Evolutionary conservation across 2,797 vertebrate genomes (phyloP).

Genomic region (Harpagifer antarcticus): DNA sequence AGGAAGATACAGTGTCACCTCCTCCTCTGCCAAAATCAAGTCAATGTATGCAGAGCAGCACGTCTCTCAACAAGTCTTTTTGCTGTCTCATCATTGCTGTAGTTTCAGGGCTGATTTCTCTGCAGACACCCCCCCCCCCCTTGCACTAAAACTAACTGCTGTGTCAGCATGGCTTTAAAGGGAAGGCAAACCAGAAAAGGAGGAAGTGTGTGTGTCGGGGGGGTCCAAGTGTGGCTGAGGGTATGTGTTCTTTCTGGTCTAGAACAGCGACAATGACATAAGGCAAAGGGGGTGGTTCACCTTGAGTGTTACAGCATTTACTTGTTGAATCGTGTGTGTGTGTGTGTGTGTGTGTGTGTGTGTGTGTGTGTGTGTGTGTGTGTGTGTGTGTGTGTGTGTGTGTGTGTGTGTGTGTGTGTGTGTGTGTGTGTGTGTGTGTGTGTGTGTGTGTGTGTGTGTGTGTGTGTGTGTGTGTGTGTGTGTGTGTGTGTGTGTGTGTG

Average conservation of each 20-base stretch:
- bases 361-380: too few relatives aligned
- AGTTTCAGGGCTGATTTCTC: constrained; percentile 46
- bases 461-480: constrained; percentile 6
- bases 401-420: constrained; percentile 7
- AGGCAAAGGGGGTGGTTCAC: not conserved
- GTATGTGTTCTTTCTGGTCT: too few relatives aligned
- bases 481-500: too few relatives aligned
- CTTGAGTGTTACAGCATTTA: too few relatives aligned
- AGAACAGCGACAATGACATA: not conserved
- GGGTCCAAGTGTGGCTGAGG: too few relatives aligned
- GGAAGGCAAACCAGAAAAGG: constrained; percentile 55
- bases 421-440: constrained; percentile 14
- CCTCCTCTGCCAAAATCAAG: constrained; percentile 15
- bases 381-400: not conserved
- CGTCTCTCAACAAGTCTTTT: constrained; percentile 29
- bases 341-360: too few relatives aligned
- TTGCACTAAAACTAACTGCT: constrained; percentile 2
- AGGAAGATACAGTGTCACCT: constrained; percentile 12
- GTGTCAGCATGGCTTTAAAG: constrained; percentile 57
- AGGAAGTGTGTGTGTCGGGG: constrained; percentile 7
- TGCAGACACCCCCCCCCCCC: constrained; percentile 2
- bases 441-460: not conserved
- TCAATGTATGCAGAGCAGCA: not conserved
- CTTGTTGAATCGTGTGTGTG: too few relatives aligned
- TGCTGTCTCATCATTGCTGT: constrained; percentile 61